Base-by-base conservation (phyloP, 2,113 vertebrate genomes). In the Andinoacara biseriatus region DNA sequence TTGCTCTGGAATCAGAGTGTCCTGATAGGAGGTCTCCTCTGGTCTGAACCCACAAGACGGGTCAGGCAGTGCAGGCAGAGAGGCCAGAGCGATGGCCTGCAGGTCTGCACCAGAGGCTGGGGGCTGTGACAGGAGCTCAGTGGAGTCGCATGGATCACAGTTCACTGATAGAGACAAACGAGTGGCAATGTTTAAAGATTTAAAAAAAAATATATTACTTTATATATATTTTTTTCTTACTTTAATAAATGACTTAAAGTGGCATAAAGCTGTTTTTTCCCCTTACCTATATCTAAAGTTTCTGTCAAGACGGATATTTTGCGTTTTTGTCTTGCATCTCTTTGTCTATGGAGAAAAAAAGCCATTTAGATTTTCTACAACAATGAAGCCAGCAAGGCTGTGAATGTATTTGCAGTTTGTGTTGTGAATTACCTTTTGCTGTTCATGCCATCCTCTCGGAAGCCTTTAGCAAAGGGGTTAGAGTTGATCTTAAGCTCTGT, bases 391-490 rank as follows among this genome's bases (percentile, higher is more conserved):
- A 26, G 7, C 3, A 0, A 33, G 52, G 59, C 33, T 33, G 22
- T 78, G 38, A 57, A 26, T 31, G 35, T 76, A 2, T 74, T 67
- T 46, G 35, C 29, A 3, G 22, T 7, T 65, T 17, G 26, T 72
- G 43, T 52, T 22, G 7, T 13, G 33, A 79, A 63, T 90, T 94
- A 96, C 96, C 89, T 95, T 89, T 95, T 96, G 91, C 93, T 93
- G 93, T 96, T 96, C 95, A 95, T 95, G 80, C 95, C 95, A 5
- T 95, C 92, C 6, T 95, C 95, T 54, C 95, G 80, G 86, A 96
- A 96, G 26, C 95, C 95, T 88, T 96, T 96, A 18, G 95, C 96
- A 31, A 96, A 96, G 4, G 95, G 96, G 69, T 96, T 96, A 78
- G 94, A 91, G 74, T 93, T 95, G 85, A 96, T 96, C 91, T 96